A percentile compares a stretch with the other conserved stretches of the same genome.
Conservation (phyloP, 2,888 invertebrate species). For the Drosophila prostipennis region DNA sequence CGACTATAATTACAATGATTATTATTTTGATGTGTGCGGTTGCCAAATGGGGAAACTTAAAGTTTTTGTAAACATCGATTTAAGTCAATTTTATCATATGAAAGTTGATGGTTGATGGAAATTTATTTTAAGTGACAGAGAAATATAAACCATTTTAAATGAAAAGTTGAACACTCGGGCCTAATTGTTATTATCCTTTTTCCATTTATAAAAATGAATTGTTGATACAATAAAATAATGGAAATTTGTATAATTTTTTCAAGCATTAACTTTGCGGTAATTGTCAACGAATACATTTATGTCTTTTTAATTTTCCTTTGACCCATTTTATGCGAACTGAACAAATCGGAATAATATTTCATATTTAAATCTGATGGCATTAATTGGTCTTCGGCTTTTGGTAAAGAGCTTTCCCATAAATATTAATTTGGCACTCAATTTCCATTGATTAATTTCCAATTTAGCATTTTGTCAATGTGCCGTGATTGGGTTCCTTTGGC, state of each 20-base stretch:
- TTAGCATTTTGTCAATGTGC: conserved; percentile 64
- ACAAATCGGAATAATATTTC: conserved; percentile 15
- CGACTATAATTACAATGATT: conserved; percentile 44
- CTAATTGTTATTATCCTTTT: conserved; percentile 63
- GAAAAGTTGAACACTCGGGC: conserved; percentile 13
- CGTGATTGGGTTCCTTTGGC: conserved; percentile 31
- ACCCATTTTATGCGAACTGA: conserved; percentile 5
- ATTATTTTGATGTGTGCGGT: conserved; percentile 49
- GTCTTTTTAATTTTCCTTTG: conserved; percentile 11
- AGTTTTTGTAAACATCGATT: conserved; percentile 30
- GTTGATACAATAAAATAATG: conserved; percentile 60
- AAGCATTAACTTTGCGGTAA: conserved; percentile 49
- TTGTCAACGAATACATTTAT: conserved; percentile 36
- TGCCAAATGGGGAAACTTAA: conserved; percentile 22
- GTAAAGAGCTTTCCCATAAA: conserved; percentile 53
- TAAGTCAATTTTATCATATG: conserved; percentile 12
- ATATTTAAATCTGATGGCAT: conserved; percentile 47
- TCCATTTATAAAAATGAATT: conserved; percentile 27
- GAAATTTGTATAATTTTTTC: conserved; percentile 60
- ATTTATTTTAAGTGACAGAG: background rate
- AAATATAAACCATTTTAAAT: background rate
- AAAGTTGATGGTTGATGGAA: conserved; percentile 1
- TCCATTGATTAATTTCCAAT: conserved; percentile 71
- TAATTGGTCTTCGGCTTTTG: conserved; percentile 54
- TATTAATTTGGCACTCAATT: conserved; percentile 72